Percentiles rank a stretch among this genome's conserved stretches.
phyloP scores from a whole-genome alignment of 2,797 vertebrate genomes.

The Intellagama lesueurii region DNA sequence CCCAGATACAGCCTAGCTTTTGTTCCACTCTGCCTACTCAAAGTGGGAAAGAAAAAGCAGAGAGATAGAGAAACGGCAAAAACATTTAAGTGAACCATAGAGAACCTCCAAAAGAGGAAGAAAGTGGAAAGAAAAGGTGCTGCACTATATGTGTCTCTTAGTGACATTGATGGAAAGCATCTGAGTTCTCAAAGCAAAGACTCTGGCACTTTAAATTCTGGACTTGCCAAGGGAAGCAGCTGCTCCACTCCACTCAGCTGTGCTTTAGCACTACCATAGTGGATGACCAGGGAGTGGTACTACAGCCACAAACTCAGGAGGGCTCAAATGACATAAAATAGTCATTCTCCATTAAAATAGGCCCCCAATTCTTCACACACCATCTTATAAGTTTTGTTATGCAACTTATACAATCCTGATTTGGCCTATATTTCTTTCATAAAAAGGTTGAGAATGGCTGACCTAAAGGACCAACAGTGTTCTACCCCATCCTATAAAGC shows the following conservation, averaged over 20 bases:
- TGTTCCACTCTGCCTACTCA: background rate
- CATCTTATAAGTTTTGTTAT: too few relatives aligned
- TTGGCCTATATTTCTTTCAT: too few relatives aligned
- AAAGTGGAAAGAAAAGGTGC: background rate
- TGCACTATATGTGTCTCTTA: background rate
- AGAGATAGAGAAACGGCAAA: too few relatives aligned
- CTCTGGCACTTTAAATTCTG: background rate
- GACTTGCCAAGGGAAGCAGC: background rate
- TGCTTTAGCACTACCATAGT: background rate
- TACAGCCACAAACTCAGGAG: background rate
- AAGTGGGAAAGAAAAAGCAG: background rate
- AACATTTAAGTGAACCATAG: background rate
- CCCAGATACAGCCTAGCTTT: background rate
- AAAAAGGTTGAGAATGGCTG: too few relatives aligned
- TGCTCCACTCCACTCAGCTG: background rate
- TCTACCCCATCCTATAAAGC: background rate
- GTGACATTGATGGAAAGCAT: background rate
- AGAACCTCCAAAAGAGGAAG: background rate
- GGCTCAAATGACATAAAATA: background rate
- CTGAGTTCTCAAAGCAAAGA: background rate
- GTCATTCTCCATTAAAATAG: too few relatives aligned
- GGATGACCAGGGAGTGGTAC: background rate
- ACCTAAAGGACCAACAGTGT: background rate
- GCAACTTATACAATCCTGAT: too few relatives aligned
- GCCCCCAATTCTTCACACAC: too few relatives aligned